Evolutionary conservation across 2,113 vertebrate genomes (phyloP).

Genomic region (Leucoraja erinaceus): DNA sequence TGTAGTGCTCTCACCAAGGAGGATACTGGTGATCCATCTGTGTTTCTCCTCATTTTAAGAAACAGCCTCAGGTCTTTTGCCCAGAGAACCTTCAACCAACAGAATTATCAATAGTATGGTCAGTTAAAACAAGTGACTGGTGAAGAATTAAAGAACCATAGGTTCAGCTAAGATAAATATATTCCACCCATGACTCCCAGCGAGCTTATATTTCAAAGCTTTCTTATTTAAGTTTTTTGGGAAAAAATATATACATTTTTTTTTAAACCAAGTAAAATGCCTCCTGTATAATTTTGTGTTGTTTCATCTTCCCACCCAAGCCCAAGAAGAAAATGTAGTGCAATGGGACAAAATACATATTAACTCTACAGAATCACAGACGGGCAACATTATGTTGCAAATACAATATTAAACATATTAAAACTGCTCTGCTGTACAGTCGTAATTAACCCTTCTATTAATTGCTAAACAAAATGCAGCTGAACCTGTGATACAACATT

Average conservation of each 20-base stretch:
- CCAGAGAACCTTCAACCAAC: neutral
- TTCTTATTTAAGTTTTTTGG: too few relatives aligned
- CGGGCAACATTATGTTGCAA: neutral
- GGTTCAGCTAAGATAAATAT: neutral
- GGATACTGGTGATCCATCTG: neutral
- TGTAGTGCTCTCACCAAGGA: neutral
- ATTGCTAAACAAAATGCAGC: neutral
- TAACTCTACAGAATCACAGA: neutral
- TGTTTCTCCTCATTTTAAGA: neutral
- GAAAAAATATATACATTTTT: too few relatives aligned
- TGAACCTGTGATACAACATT: neutral
- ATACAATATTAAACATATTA: neutral
- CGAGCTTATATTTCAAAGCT: neutral
- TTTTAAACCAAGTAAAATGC: neutral
- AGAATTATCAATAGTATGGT: neutral
- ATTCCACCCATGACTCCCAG: neutral
- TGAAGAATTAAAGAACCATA: neutral
- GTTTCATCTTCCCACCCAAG: neutral
- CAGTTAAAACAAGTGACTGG: neutral
- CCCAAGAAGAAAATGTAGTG: neutral
- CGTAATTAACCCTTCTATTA: too few relatives aligned
- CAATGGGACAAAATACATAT: neutral
- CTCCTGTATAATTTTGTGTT: neutral
- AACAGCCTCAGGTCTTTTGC: neutral
- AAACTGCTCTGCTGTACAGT: neutral